Evolutionary conservation across 2,797 vertebrate species (phyloP).

Genomic region (Nannoperca obscura): DNA sequence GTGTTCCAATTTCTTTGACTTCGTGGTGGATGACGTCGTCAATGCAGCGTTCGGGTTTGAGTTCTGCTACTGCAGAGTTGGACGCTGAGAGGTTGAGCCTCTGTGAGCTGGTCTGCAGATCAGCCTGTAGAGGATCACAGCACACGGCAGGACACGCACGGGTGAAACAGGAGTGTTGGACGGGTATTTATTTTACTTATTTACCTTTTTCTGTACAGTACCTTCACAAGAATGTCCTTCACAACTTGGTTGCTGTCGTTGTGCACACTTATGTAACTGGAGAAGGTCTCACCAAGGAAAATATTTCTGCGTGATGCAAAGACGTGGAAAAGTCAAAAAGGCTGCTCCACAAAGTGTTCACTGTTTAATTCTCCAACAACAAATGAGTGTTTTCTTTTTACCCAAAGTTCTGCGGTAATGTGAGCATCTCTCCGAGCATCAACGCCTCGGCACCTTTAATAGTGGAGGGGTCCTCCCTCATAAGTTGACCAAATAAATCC

Average conservation of each 20-base stretch:
- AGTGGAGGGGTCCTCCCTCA: slow-evolving; percentile 96
- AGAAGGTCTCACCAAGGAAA: slow-evolving; percentile 98
- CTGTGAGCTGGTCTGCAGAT: slow-evolving; percentile 98
- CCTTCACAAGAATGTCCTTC: slow-evolving; percentile 98
- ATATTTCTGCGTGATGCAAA: slow-evolving; percentile 89
- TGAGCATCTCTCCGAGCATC: slow-evolving; percentile 99
- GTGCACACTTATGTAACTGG: slow-evolving; percentile 99
- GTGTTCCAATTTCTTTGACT: slow-evolving; percentile 99
- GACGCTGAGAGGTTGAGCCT: slow-evolving; percentile 97
- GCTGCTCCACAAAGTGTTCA: not conserved
- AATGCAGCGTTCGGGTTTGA: slow-evolving; percentile 96
- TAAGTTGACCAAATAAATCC: slow-evolving; percentile 91
- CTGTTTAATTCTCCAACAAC: not conserved
- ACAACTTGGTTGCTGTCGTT: slow-evolving; percentile 97
- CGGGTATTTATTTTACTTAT: not conserved
- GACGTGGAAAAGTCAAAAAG: slow-evolving; percentile 10
- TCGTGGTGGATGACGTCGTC: slow-evolving; percentile 99
- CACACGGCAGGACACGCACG: not conserved
- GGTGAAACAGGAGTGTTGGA: not conserved
- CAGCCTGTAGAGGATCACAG: slow-evolving; percentile 85
- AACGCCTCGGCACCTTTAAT: slow-evolving; percentile 94
- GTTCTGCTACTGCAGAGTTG: slow-evolving; percentile 92
- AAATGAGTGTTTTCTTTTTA: slow-evolving; percentile 62
- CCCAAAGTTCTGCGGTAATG: slow-evolving; percentile 99
- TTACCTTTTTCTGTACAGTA: slow-evolving; percentile 60